Conservation (phyloP, 1,140 invertebrate genomes). For the Lasioglossum baleicum region DNA sequence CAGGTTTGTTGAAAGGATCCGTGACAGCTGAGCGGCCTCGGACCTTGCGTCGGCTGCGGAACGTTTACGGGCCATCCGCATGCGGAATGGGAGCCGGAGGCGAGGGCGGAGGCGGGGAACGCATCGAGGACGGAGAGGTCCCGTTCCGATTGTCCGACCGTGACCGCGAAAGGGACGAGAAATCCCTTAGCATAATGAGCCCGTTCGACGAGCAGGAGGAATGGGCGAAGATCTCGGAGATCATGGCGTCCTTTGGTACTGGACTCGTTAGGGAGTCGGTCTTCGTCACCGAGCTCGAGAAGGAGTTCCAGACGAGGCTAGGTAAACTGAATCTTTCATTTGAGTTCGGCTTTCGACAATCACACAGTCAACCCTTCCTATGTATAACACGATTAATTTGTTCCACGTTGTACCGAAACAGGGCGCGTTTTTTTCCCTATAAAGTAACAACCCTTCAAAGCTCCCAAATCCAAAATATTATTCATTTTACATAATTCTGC, state of each 20-base stretch:
- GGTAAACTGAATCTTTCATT: conserved; percentile 71
- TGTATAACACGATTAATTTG: too few species aligned
- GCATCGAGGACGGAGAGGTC: conserved; percentile 58
- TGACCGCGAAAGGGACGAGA: conserved; percentile 79
- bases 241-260: conserved; percentile 94
- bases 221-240: conserved; percentile 96
- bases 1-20: conserved; percentile 89
- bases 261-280: conserved; percentile 89
- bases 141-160: conserved; percentile 66
- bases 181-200: conserved; percentile 88
- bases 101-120: conserved; percentile 71
- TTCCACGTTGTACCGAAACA: too few species aligned
- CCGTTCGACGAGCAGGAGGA: conserved; percentile 96
- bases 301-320: conserved; percentile 88
- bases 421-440: too few species aligned
- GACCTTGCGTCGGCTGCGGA: conserved; percentile 85
- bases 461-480: too few species aligned
- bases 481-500: too few species aligned
- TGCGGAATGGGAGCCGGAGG: conserved; percentile 75
- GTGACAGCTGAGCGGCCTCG: conserved; percentile 87
- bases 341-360: not conserved
- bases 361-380: too few species aligned
- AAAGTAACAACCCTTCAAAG: too few species aligned
- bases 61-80: conserved; percentile 78
- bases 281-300: conserved; percentile 90